phyloP scores from a whole-genome alignment of 1,140 invertebrate genomes.

The Frieseomelitta varia region DNA sequence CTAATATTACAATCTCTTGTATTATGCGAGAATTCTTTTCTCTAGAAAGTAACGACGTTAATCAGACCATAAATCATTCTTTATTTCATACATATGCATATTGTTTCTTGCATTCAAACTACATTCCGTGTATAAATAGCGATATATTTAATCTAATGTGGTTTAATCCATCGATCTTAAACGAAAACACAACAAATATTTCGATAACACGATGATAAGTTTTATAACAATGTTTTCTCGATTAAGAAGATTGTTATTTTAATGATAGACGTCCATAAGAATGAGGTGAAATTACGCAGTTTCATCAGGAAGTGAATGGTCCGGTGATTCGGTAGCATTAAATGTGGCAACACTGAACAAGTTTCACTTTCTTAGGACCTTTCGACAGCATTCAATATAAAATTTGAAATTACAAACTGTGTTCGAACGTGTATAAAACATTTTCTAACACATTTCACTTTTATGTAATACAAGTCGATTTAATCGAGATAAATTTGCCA shows the following conservation, averaged over 20 bases:
- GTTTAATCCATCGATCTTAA: not conserved
- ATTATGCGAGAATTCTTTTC: not conserved
- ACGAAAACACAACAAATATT: not conserved
- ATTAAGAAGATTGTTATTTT: not conserved
- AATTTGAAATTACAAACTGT: not conserved
- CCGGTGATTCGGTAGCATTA: not conserved
- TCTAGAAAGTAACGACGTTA: not conserved
- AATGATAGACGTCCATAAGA: not conserved
- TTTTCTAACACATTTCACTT: not conserved
- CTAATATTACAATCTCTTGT: not conserved
- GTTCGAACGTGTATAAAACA: not conserved
- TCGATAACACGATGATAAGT: too few species aligned
- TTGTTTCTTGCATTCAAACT: not conserved
- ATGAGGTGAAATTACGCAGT: not conserved
- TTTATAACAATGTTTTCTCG: too few species aligned
- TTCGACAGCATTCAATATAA: not conserved
- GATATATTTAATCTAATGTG: accelerated
- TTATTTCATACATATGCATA: not conserved
- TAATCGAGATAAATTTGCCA: not conserved
- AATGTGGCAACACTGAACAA: not conserved
- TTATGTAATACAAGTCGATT: not conserved
- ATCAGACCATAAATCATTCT: not conserved
- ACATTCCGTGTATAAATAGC: not conserved
- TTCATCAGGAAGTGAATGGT: not conserved
- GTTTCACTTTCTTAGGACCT: not conserved